A percentile compares a stretch with the other conserved stretches of the same genome.
Conservation (phyloP, 2,888 invertebrate species). For the Xestoiulus laeticollis region DNA sequence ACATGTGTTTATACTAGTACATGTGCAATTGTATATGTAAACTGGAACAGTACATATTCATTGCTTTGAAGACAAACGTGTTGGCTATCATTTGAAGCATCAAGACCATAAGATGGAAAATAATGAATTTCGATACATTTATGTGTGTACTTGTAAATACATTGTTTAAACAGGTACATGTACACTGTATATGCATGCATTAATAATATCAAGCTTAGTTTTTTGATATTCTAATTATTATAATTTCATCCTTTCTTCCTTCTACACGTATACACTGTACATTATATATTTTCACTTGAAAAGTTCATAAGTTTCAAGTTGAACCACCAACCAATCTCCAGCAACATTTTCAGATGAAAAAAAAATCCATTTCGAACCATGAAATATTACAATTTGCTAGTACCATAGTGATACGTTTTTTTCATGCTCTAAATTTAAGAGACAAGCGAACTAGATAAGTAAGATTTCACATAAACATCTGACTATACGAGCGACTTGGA, state of each 20-base stretch:
- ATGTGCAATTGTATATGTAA: too few species aligned
- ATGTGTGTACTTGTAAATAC: too few species aligned
- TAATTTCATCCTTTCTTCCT: not conserved
- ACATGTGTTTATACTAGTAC: too few species aligned
- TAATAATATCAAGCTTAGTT: not conserved
- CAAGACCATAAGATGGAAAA: too few species aligned
- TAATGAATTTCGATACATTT: too few species aligned
- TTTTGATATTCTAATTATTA: not conserved
- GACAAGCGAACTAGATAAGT: not conserved
- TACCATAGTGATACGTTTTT: not conserved
- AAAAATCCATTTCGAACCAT: not conserved
- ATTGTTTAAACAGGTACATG: not conserved
- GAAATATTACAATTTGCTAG: not conserved
- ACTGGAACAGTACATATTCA: too few species aligned
- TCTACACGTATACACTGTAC: too few species aligned
- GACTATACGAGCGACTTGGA: not conserved
- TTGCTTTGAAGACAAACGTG: too few species aligned
- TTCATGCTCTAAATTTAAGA: conserved; percentile 13
- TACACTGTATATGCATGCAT: not conserved
- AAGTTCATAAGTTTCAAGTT: not conserved
- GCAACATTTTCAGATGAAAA: not conserved
- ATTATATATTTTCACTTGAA: not conserved
- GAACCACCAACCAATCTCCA: not conserved
- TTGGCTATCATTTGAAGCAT: too few species aligned
- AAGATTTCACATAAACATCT: conserved; percentile 11